Evolutionary conservation across 2,797 vertebrate genomes (phyloP), one percentile per base, ranked within the genome.

Genomic region (Bufotes viridis): DNA sequence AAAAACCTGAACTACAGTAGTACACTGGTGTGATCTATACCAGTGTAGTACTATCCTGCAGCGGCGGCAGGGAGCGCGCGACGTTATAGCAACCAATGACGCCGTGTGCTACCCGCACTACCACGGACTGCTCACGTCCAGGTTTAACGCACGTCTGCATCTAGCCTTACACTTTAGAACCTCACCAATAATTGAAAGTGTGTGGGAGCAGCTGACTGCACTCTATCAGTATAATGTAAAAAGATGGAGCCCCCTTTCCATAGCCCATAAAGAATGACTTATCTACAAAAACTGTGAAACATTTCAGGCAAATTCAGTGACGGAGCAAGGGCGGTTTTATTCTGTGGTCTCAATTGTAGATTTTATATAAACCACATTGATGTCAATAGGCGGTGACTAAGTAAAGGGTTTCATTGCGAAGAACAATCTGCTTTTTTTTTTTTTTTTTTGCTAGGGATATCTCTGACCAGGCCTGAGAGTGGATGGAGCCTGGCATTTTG

Each of bases 351-450:
- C 82, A 86, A 84, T 86, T 86, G 88, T 63, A 69, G 84, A 42
- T 78, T 81, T 57, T 74, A 65, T 82, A 76, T 84, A 89, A 89
- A 82, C 88, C 88, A 22, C 88, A 89, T 82, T 86, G 84, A 89
- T 86, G 84, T 86, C 78, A 89, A 76, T 69, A 81, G 58, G 20
- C 75, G 58, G 60, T 89, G 88, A 86, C 70, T 89, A 85, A 89
- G 78, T 82, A 34, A 89, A 78, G 51, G 61, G 42, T 78, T 89
- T 82, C 63, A 26, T 82, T 85, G 58, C 67, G 57, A 26, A 88
- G 75, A 85, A 84, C 82, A 85, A 81, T 65, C 42, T 88, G 55
- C 29, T 42, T 42, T 42, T 42, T 42, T 42, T 7, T 34, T 34
- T 42, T 42, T 79, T 74, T 88, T 88, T 79, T 61, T 29, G 57